Evolutionary conservation across 2,888 invertebrate species (phyloP).

Genomic region (Onchidella celtica): DNA sequence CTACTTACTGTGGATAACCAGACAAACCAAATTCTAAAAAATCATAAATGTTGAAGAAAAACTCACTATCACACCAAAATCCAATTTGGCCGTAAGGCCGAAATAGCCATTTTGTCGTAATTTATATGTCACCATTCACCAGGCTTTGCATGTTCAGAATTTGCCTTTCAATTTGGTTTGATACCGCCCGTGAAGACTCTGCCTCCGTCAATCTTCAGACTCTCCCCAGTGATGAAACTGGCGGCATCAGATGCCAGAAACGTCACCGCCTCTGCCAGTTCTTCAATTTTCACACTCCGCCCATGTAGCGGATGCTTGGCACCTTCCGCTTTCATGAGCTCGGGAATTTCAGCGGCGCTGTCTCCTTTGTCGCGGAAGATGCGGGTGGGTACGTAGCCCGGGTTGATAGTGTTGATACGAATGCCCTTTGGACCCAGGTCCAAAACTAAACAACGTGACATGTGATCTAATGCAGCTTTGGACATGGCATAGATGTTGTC

Average conservation of each 20-base stretch:
- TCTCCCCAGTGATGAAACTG: not conserved
- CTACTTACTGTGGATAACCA: too few relatives aligned
- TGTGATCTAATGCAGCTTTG: not conserved
- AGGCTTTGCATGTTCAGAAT: not conserved
- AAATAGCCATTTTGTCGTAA: too few relatives aligned
- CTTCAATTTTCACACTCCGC: not conserved
- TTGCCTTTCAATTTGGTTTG: not conserved
- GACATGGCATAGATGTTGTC: not conserved
- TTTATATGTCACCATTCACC: not conserved
- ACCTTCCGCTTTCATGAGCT: not conserved
- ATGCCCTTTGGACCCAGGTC: not conserved
- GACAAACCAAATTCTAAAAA: too few relatives aligned
- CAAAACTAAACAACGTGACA: not conserved
- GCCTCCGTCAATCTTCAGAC: not conserved
- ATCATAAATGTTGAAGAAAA: too few relatives aligned
- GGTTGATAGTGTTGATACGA: not conserved
- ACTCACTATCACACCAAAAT: too few relatives aligned
- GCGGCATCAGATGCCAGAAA: not conserved
- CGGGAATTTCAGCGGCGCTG: not conserved
- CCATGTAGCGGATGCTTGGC: not conserved
- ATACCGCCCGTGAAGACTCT: not conserved
- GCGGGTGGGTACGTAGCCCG: not conserved
- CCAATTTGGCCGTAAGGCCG: too few relatives aligned
- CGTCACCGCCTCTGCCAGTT: not conserved
- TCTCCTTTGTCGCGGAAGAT: not conserved